Evolutionary conservation across 64 coral and sea anemone species (phyloP).

Genomic region (Trachythela sp.): DNA sequence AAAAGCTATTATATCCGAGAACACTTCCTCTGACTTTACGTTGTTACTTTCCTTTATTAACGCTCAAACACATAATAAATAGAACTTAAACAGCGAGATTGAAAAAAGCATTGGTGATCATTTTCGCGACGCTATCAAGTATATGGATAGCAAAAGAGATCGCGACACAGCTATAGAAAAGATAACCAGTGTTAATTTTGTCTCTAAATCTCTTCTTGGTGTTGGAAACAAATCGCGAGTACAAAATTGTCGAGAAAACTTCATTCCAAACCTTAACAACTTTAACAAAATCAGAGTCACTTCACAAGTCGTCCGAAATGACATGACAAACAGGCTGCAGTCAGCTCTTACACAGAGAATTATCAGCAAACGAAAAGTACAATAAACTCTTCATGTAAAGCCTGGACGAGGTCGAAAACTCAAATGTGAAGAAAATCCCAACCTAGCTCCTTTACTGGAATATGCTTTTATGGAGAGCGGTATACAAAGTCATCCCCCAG

Average conservation of each 20-base stretch:
- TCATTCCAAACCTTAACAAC: background rate
- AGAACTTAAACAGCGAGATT: conserved; percentile 25
- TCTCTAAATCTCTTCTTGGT: background rate
- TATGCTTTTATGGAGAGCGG: conserved; percentile 20
- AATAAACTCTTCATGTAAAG: background rate
- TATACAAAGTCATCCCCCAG: background rate
- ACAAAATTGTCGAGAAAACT: background rate
- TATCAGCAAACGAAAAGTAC: background rate
- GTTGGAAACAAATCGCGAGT: background rate
- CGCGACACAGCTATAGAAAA: conserved; percentile 42
- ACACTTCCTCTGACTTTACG: conserved; percentile 32
- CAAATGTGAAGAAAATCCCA: background rate
- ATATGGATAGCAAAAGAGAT: conserved; percentile 58
- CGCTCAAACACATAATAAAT: background rate
- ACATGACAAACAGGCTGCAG: background rate
- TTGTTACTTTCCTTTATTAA: conserved; percentile 44
- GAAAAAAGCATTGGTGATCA: conserved; percentile 24
- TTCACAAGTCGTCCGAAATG: background rate
- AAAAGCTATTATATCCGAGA: conserved; percentile 37
- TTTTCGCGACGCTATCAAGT: conserved; percentile 39
- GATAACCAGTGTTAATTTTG: conserved; percentile 44
- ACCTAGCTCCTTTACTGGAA: background rate
- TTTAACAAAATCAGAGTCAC: background rate
- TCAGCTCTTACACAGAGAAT: background rate
- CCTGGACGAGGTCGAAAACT: conserved; percentile 1